Evolutionary conservation across 2,888 invertebrate genomes (phyloP).

Genomic region (Phania funesta): DNA sequence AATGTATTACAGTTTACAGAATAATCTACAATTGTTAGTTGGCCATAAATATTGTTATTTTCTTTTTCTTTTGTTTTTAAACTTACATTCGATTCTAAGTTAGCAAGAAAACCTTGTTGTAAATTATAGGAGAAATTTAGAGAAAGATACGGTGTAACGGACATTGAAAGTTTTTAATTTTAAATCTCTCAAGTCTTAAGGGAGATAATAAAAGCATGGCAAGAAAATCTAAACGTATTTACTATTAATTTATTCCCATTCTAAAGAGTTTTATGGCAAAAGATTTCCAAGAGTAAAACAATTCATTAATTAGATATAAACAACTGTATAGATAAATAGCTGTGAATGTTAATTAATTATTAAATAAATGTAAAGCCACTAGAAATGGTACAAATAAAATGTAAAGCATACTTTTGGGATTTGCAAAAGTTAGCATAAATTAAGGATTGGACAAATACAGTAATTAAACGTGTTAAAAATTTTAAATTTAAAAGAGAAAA

Average conservation of each 20-base stretch:
- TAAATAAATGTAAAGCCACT: constrained; percentile 22
- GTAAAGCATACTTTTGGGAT: constrained; percentile 42
- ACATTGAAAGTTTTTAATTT: constrained; percentile 50
- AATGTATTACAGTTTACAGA: constrained; percentile 46
- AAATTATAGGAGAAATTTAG: background rate
- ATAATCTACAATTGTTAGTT: constrained; percentile 57
- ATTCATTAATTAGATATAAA: constrained; percentile 39
- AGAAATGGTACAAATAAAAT: background rate
- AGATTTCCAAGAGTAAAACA: background rate
- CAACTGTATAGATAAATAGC: background rate
- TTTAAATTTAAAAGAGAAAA: background rate
- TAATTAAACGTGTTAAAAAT: background rate
- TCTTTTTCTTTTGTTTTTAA: constrained; percentile 3
- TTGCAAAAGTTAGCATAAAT: background rate
- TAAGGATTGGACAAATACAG: background rate
- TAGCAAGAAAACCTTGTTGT: background rate
- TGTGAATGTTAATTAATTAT: constrained; percentile 47
- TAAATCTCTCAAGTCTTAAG: constrained; percentile 45
- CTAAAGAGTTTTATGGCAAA: background rate
- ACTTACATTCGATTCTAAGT: background rate
- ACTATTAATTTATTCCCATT: constrained; percentile 9
- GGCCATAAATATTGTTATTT: constrained; percentile 55
- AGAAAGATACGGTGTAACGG: constrained; percentile 7
- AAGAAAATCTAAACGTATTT: constrained; percentile 14
- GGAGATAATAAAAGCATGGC: constrained; percentile 40